Percentiles rank a stretch among this genome's conserved stretches.
phyloP scores from a whole-genome alignment of 2,113 vertebrate species.

The Apistogramma diplotaenia region DNA sequence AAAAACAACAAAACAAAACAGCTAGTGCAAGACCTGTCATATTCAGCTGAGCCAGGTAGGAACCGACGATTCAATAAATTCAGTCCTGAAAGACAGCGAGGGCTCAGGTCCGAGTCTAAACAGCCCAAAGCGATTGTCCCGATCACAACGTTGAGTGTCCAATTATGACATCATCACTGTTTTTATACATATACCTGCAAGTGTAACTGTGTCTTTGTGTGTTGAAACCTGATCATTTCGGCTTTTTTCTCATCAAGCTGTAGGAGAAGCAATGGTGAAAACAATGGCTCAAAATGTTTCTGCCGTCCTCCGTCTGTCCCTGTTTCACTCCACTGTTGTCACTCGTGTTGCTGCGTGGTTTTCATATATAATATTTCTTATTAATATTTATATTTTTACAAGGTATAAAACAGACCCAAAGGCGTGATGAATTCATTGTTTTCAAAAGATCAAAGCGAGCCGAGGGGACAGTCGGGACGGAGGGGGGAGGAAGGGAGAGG shows the following conservation, averaged over 20 bases:
- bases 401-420: slow-evolving; percentile 75
- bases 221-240: slow-evolving; percentile 50
- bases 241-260: slow-evolving; percentile 3
- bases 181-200: slow-evolving; percentile 17
- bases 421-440: slow-evolving; percentile 47
- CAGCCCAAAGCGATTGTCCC: slow-evolving; percentile 60
- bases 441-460: slow-evolving; percentile 37
- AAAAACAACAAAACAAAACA: slow-evolving; percentile 33
- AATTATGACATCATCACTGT: slow-evolving; percentile 48
- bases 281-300: slow-evolving; percentile 62
- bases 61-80: slow-evolving; percentile 26
- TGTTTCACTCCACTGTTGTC: slow-evolving; percentile 49
- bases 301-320: slow-evolving; percentile 42
- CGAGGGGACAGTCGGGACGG: background rate
- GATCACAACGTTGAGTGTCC: slow-evolving; percentile 54
- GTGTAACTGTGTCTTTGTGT: background rate
- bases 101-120: slow-evolving; percentile 23
- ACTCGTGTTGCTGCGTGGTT: slow-evolving; percentile 40
- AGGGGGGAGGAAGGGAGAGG: background rate
- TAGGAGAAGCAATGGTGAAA: slow-evolving; percentile 45
- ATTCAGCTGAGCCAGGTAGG: slow-evolving; percentile 41
- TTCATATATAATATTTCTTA: slow-evolving; percentile 68
- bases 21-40: slow-evolving; percentile 66
- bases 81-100: slow-evolving; percentile 47
- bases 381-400: slow-evolving; percentile 76